Evolutionary conservation across 2,888 invertebrate species (phyloP).

Genomic region (Trissolcus japonicus): DNA sequence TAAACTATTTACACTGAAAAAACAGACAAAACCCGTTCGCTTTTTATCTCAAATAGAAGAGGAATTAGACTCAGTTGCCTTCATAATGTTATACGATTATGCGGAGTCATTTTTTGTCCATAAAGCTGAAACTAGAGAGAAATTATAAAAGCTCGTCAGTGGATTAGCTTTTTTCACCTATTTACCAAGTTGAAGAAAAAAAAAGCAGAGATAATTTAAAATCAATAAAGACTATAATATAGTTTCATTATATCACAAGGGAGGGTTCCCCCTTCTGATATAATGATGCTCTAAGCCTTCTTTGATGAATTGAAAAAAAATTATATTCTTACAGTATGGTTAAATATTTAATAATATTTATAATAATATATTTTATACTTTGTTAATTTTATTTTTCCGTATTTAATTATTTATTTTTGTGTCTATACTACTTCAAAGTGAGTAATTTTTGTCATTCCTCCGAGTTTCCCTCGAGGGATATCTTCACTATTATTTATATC

Average conservation of each 20-base stretch:
- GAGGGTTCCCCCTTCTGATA: background rate
- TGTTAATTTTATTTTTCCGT: no score
- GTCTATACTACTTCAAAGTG: no score
- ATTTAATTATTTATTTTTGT: no score
- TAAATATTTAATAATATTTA: no score
- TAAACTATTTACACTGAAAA: slow-evolving; percentile 32
- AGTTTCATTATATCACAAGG: slow-evolving; percentile 1
- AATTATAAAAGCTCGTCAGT: slow-evolving; percentile 10
- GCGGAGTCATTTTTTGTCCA: slow-evolving; percentile 5
- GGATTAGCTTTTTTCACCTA: slow-evolving; percentile 16
- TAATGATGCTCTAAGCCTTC: no score
- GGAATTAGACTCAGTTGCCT: slow-evolving; percentile 11
- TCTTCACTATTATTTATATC: no score
- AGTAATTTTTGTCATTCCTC: no score
- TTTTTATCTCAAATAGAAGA: slow-evolving; percentile 21
- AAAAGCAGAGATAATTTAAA: slow-evolving; percentile 5
- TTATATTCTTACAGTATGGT: no score
- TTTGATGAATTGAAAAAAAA: no score
- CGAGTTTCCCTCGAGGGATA: no score
- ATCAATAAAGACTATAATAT: background rate
- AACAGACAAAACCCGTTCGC: slow-evolving; percentile 13
- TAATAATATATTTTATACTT: no score
- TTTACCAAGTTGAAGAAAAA: slow-evolving; percentile 8
- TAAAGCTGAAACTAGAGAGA: background rate
- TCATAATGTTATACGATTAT: slow-evolving; percentile 30